These are phyloP conservation scores for Hylaea fasciaria DNA, from an alignment of 2,888 invertebrate genomes.

Conservation along the genomic window DNA sequence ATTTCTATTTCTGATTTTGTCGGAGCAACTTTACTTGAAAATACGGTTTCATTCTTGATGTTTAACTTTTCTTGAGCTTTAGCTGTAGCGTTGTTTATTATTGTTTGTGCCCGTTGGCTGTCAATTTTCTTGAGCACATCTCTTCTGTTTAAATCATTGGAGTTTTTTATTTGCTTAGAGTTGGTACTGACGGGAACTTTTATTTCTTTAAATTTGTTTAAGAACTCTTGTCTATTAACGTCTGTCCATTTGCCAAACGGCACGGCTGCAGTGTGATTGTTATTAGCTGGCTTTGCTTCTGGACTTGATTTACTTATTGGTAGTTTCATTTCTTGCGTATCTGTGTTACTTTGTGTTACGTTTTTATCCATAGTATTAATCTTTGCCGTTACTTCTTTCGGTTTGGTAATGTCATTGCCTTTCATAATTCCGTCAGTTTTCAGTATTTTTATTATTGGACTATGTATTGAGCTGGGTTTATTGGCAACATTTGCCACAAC, in stretches of 20 bases:
- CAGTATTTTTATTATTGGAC: not conserved
- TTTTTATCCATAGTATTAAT: conserved; percentile 11
- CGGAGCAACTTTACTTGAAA: conserved; percentile 56
- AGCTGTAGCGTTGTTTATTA: conserved; percentile 53
- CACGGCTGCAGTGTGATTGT: conserved; percentile 65
- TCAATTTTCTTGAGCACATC: conserved; percentile 78
- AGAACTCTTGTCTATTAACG: conserved; percentile 75
- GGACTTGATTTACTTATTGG: conserved; percentile 22
- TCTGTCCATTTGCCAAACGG: conserved; percentile 82
- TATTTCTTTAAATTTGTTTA: conserved; percentile 74
- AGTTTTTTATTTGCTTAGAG: conserved; percentile 75
- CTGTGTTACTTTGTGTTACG: conserved; percentile 13
- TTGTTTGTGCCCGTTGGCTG: conserved; percentile 66
- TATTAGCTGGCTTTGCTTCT: conserved; percentile 58
- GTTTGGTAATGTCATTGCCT: conserved; percentile 1
- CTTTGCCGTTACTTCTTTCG: conserved; percentile 14
- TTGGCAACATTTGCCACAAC: conserved; percentile 13
- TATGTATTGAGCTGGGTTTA: conserved; percentile 19
- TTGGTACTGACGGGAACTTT: conserved; percentile 65
- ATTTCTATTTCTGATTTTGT: conserved; percentile 44
- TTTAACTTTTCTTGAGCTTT: conserved; percentile 65
- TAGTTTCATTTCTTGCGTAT: conserved; percentile 21
- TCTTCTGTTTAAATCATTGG: conserved; percentile 77
- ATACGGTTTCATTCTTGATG: conserved; percentile 64
- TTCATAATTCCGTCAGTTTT: conserved; percentile 17